Evolutionary conservation across 1,140 invertebrate genomes (phyloP).

Genomic region (Samia ricini): DNA sequence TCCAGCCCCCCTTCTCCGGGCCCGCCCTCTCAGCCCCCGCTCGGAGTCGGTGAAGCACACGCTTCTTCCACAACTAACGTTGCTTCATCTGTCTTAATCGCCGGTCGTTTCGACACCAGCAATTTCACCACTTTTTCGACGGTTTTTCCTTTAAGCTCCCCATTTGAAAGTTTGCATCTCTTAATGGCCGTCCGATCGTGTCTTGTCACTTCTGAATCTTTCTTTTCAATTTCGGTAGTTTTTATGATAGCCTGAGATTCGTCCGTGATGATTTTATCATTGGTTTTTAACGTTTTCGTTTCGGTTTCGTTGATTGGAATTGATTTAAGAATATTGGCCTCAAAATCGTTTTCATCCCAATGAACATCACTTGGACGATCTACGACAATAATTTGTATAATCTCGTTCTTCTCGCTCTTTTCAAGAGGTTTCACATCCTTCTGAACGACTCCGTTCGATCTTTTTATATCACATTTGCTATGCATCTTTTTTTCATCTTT

Average conservation of each 20-base stretch:
- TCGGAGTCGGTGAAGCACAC: constrained; percentile 49
- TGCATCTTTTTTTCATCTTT: constrained; percentile 34
- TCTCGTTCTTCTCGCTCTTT: constrained; percentile 3
- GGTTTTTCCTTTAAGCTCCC: constrained; percentile 54
- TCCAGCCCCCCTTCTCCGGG: constrained; percentile 37
- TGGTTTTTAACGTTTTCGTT: neutral
- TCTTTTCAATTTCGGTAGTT: constrained; percentile 9
- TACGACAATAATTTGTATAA: neutral
- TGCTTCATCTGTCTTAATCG: constrained; percentile 59
- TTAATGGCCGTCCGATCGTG: constrained; percentile 17
- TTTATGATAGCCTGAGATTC: neutral
- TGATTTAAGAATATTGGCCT: neutral
- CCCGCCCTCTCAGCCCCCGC: constrained; percentile 25
- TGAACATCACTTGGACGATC: neutral
- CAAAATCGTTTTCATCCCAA: neutral
- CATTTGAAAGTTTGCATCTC: constrained; percentile 34
- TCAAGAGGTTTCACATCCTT: constrained; percentile 4
- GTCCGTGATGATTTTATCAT: neutral
- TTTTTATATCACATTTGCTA: neutral
- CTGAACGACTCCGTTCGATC: neutral
- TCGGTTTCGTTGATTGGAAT: neutral
- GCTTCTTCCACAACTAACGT: constrained; percentile 59
- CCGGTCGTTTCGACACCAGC: constrained; percentile 56
- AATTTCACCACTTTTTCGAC: constrained; percentile 49
- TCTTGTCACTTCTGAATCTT: constrained; percentile 10